Percentiles rank a stretch among this genome's conserved stretches.
phyloP scores from a whole-genome alignment of 2,797 vertebrate species.

The Numenius phaeopus region DNA sequence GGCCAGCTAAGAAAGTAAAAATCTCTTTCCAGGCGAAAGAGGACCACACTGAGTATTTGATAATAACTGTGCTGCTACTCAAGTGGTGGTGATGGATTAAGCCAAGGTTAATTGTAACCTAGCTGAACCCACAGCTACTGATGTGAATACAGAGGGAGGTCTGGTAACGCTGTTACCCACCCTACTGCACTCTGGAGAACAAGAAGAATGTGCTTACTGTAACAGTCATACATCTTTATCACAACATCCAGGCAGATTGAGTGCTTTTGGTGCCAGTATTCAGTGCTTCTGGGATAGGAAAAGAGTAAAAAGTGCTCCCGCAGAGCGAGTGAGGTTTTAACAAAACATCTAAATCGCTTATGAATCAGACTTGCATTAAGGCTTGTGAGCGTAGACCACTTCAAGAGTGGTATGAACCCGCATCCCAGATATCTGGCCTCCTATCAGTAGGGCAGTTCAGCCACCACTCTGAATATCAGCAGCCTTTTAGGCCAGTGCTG shows the following conservation, averaged over 20 bases:
- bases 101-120: neutral
- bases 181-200: neutral
- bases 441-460: neutral
- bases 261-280: neutral
- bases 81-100: neutral
- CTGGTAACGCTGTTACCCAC: neutral
- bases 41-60: neutral
- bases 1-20: neutral
- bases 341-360: neutral
- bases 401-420: neutral
- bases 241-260: neutral
- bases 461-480: neutral
- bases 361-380: neutral
- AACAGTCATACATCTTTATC: rapidly evolving
- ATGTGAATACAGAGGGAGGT: neutral
- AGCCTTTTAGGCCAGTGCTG: neutral
- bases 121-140: neutral
- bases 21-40: neutral
- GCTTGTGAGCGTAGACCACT: rapidly evolving
- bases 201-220: neutral
- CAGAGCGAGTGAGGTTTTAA: neutral
- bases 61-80: neutral
- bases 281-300: neutral
- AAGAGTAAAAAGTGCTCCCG: neutral
- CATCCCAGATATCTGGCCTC: neutral